Percentiles rank a stretch among this genome's conserved stretches.
phyloP scores from a whole-genome alignment of 2,113 vertebrate species.

The Cynopterus brachyotis region DNA sequence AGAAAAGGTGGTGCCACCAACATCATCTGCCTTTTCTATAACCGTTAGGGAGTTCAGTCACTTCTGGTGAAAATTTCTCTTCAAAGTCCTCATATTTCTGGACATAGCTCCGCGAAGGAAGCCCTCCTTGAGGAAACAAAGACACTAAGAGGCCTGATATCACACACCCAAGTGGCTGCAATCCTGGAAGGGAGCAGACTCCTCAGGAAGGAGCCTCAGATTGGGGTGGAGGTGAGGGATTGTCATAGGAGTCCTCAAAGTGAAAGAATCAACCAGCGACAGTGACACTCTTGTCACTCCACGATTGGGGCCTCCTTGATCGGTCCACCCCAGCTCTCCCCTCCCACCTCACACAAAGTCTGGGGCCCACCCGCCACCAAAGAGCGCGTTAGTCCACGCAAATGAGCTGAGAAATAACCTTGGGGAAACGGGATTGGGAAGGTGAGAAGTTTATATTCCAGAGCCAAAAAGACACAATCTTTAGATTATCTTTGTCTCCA shows the following conservation, averaged over 20 bases:
- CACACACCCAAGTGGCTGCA: neutral
- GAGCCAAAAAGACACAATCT: neutral
- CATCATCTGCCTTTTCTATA: neutral
- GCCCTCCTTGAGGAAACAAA: neutral
- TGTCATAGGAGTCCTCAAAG: neutral
- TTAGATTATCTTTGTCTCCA: neutral
- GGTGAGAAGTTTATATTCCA: neutral
- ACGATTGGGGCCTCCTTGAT: neutral
- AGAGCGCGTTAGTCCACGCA: neutral
- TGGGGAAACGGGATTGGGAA: neutral
- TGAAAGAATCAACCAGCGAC: neutral
- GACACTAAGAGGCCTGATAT: neutral
- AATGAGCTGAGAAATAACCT: neutral
- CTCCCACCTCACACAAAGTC: neutral
- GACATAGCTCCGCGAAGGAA: neutral
- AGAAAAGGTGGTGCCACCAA: neutral
- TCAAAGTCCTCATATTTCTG: neutral
- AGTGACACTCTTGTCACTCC: neutral
- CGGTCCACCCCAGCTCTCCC: accelerated
- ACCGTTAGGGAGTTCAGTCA: neutral
- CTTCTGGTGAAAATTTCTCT: neutral
- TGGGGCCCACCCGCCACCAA: neutral
- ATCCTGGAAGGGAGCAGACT: neutral
- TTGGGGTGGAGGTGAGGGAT: neutral
- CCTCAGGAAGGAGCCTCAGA: neutral